phyloP scores from a whole-genome alignment of 2,113 vertebrate genomes.

The Saguinus imperator region DNA sequence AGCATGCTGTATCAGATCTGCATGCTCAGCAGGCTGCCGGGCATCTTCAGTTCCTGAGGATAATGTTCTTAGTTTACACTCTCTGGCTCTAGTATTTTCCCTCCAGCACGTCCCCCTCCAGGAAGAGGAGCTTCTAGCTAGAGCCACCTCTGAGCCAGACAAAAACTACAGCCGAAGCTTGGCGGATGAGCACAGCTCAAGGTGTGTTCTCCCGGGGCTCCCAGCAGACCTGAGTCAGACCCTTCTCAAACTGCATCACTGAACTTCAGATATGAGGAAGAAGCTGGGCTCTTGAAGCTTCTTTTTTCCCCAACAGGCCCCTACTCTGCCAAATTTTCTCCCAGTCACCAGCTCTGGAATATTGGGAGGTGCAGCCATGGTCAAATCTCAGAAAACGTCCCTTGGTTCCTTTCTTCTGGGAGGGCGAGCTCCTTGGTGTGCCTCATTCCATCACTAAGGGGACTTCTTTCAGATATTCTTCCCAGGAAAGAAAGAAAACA shows the following conservation, averaged over 20 bases:
- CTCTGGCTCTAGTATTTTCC: background rate
- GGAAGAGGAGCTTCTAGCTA: background rate
- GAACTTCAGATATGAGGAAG: background rate
- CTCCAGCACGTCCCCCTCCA: background rate
- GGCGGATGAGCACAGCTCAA: background rate
- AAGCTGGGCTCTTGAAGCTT: background rate
- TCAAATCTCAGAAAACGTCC: background rate
- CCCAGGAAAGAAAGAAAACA: background rate
- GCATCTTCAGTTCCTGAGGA: background rate
- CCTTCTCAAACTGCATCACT: background rate
- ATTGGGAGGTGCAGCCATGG: background rate
- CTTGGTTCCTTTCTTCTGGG: background rate
- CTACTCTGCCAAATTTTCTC: background rate
- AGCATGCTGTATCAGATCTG: background rate
- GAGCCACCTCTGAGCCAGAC: background rate
- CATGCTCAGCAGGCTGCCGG: background rate
- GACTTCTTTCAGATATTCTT: background rate
- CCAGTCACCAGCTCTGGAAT: background rate
- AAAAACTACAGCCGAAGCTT: fast-evolving
- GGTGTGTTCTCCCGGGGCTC: background rate
- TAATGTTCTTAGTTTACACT: background rate
- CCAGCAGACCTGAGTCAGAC: background rate
- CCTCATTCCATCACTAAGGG: too few species aligned
- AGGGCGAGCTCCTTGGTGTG: fast-evolving
- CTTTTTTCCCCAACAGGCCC: background rate